Evolutionary conservation across 2,888 invertebrate genomes (phyloP).

Genomic region (Pycnomerus fuliginosus): DNA sequence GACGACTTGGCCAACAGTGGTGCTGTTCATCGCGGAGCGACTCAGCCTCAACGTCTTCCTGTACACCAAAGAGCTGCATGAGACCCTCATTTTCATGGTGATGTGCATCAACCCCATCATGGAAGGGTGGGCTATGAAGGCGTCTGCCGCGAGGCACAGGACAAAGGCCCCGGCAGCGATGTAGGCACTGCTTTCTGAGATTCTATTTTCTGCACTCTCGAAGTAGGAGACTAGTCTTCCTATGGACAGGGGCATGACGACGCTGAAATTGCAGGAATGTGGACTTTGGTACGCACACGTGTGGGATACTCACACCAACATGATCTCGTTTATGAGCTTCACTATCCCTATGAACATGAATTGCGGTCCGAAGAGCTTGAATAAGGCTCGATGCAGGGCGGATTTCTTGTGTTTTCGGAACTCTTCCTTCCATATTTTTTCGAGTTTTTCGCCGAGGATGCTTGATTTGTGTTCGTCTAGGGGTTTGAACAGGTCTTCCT

Average conservation of each 20-base stretch:
- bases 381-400: constrained; percentile 43
- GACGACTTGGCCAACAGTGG: constrained; percentile 56
- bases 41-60: constrained; percentile 61
- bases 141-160: constrained; percentile 37
- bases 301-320: constrained; percentile 49
- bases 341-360: constrained; percentile 42
- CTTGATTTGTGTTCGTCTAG: constrained; percentile 67
- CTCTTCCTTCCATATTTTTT: constrained; percentile 54
- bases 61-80: constrained; percentile 80
- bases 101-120: constrained; percentile 83
- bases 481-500: constrained; percentile 71
- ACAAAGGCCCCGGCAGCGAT: constrained; percentile 73
- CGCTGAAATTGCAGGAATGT: too few species aligned
- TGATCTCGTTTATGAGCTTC: constrained; percentile 44
- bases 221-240: constrained; percentile 66
- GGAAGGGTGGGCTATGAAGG: constrained; percentile 66
- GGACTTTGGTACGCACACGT: too few species aligned
- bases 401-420: constrained; percentile 43
- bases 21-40: constrained; percentile 60
- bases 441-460: constrained; percentile 63
- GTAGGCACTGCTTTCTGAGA: constrained; percentile 63
- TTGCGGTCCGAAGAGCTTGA: constrained; percentile 41
- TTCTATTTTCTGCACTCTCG: constrained; percentile 47
- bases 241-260: constrained; percentile 55
- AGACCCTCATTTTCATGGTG: constrained; percentile 83